phyloP scores from a whole-genome alignment of 2,113 vertebrate species.

The Channa maculata region DNA sequence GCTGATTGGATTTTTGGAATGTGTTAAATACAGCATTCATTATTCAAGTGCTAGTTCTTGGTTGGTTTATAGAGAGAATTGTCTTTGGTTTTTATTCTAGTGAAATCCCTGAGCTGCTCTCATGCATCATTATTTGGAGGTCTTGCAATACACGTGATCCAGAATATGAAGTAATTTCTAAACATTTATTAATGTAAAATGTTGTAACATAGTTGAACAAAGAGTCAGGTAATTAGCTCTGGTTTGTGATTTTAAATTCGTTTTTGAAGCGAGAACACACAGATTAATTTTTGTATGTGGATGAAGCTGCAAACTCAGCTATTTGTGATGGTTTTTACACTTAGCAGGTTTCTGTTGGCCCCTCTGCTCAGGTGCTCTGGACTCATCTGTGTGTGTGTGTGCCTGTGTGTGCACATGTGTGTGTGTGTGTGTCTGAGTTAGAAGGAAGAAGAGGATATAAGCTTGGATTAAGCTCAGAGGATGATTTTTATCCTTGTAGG shows the following conservation, averaged over 20 bases:
- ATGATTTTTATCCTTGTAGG: constrained; percentile 83
- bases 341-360: constrained; percentile 24
- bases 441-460: constrained; percentile 76
- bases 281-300: constrained; percentile 17
- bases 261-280: constrained; percentile 2
- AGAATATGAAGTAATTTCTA: neutral
- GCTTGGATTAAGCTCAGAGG: constrained; percentile 82
- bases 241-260: neutral
- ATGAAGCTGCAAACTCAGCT: constrained; percentile 51
- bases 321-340: constrained; percentile 56
- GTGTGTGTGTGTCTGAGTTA: constrained; percentile 36
- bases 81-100: neutral
- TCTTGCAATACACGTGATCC: neutral
- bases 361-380: constrained; percentile 31
- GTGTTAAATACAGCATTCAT: neutral
- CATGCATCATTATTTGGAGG: no score
- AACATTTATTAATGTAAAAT: neutral
- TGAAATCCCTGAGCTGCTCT: neutral
- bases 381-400: constrained; percentile 22
- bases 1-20: neutral
- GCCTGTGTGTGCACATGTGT: constrained; percentile 21
- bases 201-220: no score
- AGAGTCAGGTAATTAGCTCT: neutral
- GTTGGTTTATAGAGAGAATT: neutral
- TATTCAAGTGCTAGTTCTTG: neutral